phyloP scores from a whole-genome alignment of 2,113 vertebrate species.

The Leucopsar rothschildi region DNA sequence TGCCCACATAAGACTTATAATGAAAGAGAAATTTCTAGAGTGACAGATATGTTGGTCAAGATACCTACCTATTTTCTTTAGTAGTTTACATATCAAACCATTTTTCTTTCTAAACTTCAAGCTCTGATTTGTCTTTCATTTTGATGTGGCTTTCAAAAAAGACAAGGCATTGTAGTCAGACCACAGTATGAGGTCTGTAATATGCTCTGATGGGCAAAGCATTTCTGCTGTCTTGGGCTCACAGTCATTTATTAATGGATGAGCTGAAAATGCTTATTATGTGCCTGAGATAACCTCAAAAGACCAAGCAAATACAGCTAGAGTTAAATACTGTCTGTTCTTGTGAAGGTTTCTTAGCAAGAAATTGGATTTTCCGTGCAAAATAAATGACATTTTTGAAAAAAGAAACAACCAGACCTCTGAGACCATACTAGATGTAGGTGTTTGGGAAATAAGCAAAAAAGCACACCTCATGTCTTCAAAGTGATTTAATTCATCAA shows the following conservation, averaged over 20 bases:
- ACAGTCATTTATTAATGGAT: constrained; percentile 59
- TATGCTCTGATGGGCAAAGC: constrained; percentile 7
- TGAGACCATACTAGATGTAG: neutral
- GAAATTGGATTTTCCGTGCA: constrained; percentile 48
- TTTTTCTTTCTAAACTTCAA: constrained; percentile 9
- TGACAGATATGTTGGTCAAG: neutral
- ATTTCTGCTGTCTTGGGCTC: constrained; percentile 28
- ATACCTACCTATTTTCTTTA: neutral
- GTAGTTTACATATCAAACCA: constrained; percentile 43
- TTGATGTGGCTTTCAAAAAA: constrained; percentile 8
- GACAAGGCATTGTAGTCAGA: constrained; percentile 11
- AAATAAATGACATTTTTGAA: constrained; percentile 28
- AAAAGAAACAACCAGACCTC: neutral
- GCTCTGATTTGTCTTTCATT: constrained; percentile 32
- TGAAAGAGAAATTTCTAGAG: neutral
- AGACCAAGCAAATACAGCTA: constrained; percentile 21
- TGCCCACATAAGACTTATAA: neutral
- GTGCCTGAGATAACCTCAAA: constrained; percentile 35
- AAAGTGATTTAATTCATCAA: neutral
- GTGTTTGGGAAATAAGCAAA: constrained; percentile 4
- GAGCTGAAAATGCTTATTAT: constrained; percentile 36
- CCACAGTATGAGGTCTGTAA: neutral
- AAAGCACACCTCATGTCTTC: neutral
- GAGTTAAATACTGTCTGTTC: neutral
- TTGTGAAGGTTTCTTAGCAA: constrained; percentile 38